Percentiles rank a stretch among this genome's conserved stretches.
Conservation (phyloP, 2,113 vertebrate species). For the Fregetta grallaria region DNA sequence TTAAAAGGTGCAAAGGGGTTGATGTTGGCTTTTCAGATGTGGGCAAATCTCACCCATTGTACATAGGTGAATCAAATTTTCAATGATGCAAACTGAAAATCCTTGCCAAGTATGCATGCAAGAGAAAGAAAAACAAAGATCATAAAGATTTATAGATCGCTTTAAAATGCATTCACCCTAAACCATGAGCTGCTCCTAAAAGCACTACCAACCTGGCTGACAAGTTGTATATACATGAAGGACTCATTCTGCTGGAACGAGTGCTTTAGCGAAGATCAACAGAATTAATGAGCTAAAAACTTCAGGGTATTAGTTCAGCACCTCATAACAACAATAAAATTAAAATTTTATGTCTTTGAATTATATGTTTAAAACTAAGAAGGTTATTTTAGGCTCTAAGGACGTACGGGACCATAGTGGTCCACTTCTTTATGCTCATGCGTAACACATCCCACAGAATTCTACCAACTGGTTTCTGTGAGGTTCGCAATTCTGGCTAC, state of each 20-base stretch:
- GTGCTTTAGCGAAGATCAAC: constrained; percentile 11
- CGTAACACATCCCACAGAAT: background rate
- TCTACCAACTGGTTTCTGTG: background rate
- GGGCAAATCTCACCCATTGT: constrained; percentile 38
- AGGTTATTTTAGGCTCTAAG: background rate
- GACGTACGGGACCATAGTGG: background rate
- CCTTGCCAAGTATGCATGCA: constrained; percentile 28
- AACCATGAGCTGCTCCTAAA: constrained; percentile 25
- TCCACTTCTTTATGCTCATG: background rate
- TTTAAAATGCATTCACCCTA: constrained; percentile 58
- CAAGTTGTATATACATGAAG: background rate
- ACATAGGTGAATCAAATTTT: constrained; percentile 24
- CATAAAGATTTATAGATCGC: constrained; percentile 65
- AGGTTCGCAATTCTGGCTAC: background rate
- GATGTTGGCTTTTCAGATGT: constrained; percentile 42
- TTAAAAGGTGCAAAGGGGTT: constrained; percentile 49
- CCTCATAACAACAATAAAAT: constrained; percentile 9
- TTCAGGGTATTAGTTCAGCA: constrained; percentile 7
- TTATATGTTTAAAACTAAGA: background rate
- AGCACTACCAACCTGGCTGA: constrained; percentile 7
- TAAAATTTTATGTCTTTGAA: background rate
- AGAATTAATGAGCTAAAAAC: constrained; percentile 50
- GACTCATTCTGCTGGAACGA: background rate
- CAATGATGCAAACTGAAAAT: constrained; percentile 42
- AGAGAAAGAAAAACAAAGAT: constrained; percentile 59